phyloP scores from a whole-genome alignment of 2,797 vertebrate species.

The Setipinna tenuifilis region DNA sequence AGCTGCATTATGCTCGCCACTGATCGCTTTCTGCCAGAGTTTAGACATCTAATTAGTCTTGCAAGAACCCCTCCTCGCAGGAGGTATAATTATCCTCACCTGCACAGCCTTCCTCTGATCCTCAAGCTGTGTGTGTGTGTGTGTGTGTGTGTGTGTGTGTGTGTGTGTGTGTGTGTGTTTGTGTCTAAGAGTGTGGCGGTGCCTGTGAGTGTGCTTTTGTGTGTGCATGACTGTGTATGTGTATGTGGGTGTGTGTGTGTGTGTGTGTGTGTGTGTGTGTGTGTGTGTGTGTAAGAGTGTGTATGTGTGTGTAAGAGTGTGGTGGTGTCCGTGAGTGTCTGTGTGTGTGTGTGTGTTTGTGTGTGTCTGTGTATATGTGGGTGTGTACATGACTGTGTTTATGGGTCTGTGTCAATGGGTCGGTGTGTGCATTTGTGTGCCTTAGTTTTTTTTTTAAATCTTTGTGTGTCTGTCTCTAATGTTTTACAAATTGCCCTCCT shows the following conservation, averaged over 20 bases:
- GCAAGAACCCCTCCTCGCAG: conserved; percentile 28
- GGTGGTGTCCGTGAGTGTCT: neutral
- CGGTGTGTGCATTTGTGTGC: too few species aligned
- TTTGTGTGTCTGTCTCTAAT: neutral
- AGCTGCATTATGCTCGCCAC: conserved; percentile 14
- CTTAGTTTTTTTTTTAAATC: neutral
- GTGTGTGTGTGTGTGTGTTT: neutral
- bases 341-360: neutral
- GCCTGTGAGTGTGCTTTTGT: neutral
- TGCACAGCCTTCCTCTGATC: conserved; percentile 28
- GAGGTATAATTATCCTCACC: conserved; percentile 43
- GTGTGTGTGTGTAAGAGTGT: conserved; percentile 10
- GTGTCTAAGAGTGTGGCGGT: neutral
- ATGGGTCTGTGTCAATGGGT: neutral
- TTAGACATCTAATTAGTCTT: conserved; percentile 44
- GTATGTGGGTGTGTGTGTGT: neutral
- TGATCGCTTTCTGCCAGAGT: conserved; percentile 26
- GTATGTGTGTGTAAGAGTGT: neutral
- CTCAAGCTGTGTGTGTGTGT: conserved; percentile 15
- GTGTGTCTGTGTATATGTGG: neutral
- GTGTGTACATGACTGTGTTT: too few species aligned
- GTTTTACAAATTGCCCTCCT: neutral
- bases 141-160: conserved; percentile 13
- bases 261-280: conserved; percentile 19
- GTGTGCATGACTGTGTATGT: neutral